Evolutionary conservation across 2,888 invertebrate species (phyloP).

Genomic region (Perizoma affinitatum): DNA sequence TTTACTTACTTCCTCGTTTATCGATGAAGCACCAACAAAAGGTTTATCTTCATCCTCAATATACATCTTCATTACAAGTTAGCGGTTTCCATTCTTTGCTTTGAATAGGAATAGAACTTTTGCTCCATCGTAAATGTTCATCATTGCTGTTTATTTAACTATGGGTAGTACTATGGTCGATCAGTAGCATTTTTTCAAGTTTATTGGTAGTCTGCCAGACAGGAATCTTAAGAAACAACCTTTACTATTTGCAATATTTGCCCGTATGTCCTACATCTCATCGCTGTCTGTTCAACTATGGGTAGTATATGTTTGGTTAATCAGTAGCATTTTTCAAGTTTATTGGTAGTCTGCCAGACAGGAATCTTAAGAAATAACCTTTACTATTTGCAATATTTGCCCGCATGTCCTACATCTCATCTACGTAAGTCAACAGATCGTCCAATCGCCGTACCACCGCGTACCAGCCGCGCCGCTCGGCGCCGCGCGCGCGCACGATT

Average conservation of each 20-base stretch:
- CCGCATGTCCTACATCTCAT: constrained; percentile 35
- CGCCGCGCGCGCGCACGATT: constrained; percentile 53
- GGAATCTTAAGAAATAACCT: background rate
- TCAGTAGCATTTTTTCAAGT: too few relatives aligned
- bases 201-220: too few relatives aligned
- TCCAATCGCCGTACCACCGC: constrained; percentile 53
- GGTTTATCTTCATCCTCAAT: too few relatives aligned
- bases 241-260: constrained; percentile 10
- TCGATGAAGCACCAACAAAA: background rate
- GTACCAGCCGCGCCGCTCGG: constrained; percentile 72
- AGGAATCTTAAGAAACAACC: background rate
- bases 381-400: constrained; percentile 10
- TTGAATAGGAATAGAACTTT: too few relatives aligned
- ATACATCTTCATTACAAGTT: too few relatives aligned
- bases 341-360: too few relatives aligned
- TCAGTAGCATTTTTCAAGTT: too few relatives aligned
- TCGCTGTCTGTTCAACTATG: constrained; percentile 4
- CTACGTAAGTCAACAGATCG: constrained; percentile 38
- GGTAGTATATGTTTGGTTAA: too few relatives aligned
- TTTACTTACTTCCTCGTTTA: constrained; percentile 7
- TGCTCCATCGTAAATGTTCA: too few relatives aligned
- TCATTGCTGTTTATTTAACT: too few relatives aligned
- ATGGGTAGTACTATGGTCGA: too few relatives aligned
- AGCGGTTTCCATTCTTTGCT: too few relatives aligned
- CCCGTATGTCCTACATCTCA: constrained; percentile 34